A percentile compares a stretch with the other conserved stretches of the same genome.
Evolutionary conservation across 1,140 invertebrate species (phyloP).

Genomic region (Drosophila arawakana): DNA sequence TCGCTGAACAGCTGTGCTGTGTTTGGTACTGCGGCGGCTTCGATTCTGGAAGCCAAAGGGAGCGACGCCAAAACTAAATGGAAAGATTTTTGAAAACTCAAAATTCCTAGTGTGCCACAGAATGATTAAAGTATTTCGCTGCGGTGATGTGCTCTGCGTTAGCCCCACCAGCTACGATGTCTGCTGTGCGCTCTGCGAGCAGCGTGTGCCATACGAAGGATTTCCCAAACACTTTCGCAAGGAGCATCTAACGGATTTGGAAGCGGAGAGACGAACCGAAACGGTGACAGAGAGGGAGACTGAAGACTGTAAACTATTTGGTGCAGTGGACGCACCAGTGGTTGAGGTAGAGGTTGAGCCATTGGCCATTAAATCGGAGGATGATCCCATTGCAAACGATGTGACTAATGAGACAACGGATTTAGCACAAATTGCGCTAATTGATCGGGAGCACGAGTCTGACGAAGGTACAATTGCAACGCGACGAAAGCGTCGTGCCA

Average conservation of each 20-base stretch:
- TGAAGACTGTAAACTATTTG: conserved; percentile 10
- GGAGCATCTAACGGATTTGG: conserved; percentile 34
- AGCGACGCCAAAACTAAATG: conserved; percentile 45
- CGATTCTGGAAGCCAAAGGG: conserved; percentile 15
- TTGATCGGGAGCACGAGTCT: conserved; percentile 25
- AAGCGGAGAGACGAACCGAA: not conserved
- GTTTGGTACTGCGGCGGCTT: conserved; percentile 17
- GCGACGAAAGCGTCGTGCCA: conserved; percentile 11
- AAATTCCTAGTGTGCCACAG: not conserved
- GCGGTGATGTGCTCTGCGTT: conserved; percentile 60
- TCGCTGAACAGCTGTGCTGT: conserved; percentile 34
- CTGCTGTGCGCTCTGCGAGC: conserved; percentile 62
- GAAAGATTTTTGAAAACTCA: conserved; percentile 12
- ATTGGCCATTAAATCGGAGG: conserved; percentile 24
- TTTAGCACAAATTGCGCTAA: conserved; percentile 26
- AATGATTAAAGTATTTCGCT: conserved; percentile 68
- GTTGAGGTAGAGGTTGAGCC: conserved; percentile 14
- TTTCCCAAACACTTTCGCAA: conserved; percentile 67
- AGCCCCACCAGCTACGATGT: conserved; percentile 62
- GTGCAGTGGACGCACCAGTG: conserved; percentile 23
- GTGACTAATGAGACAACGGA: conserved; percentile 25
- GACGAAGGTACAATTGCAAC: conserved; percentile 14
- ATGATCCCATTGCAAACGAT: conserved; percentile 66
- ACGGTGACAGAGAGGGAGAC: not conserved
- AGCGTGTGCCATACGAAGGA: conserved; percentile 46